These are phyloP conservation scores for Ceratothoa steindachneri DNA, from an alignment of 2,888 invertebrate species.

Conservation along the genomic window DNA sequence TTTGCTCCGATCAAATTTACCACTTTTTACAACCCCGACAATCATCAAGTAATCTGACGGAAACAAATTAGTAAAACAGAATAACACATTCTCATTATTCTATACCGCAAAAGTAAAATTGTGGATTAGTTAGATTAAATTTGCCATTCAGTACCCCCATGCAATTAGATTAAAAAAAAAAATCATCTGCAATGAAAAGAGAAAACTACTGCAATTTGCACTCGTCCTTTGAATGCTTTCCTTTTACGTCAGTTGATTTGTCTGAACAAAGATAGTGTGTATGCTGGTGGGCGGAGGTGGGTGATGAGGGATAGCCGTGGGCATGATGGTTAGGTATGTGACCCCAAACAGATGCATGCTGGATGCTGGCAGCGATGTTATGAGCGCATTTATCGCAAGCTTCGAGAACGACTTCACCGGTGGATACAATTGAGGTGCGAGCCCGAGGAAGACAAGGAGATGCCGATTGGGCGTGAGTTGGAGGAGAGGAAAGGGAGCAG, in stretches of 20 bases:
- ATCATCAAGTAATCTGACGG: too few species aligned
- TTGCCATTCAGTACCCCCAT: too few species aligned
- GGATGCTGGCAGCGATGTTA: slow-evolving; percentile 43
- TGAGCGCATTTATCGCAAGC: slow-evolving; percentile 39
- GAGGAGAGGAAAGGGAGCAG: background rate
- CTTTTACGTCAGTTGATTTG: slow-evolving; percentile 21
- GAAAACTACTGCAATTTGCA: slow-evolving; percentile 36
- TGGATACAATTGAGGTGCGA: background rate
- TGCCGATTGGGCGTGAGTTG: background rate
- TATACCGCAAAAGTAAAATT: too few species aligned
- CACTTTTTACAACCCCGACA: too few species aligned
- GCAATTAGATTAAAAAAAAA: too few species aligned
- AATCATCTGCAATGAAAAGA: background rate
- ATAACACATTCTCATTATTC: too few species aligned
- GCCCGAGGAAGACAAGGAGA: background rate
- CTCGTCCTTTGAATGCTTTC: slow-evolving; percentile 35
- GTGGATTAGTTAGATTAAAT: too few species aligned
- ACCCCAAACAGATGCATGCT: slow-evolving; percentile 42
- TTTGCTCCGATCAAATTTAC: too few species aligned
- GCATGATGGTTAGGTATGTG: slow-evolving; percentile 13
- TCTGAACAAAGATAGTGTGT: slow-evolving; percentile 24
- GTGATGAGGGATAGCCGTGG: background rate
- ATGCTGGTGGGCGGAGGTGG: too few species aligned
- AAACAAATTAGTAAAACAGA: too few species aligned
- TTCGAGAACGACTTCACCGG: slow-evolving; percentile 34